These are phyloP conservation scores for Pterostichus madidus DNA, from an alignment of 2,888 invertebrate genomes.

Conservation along the genomic window DNA sequence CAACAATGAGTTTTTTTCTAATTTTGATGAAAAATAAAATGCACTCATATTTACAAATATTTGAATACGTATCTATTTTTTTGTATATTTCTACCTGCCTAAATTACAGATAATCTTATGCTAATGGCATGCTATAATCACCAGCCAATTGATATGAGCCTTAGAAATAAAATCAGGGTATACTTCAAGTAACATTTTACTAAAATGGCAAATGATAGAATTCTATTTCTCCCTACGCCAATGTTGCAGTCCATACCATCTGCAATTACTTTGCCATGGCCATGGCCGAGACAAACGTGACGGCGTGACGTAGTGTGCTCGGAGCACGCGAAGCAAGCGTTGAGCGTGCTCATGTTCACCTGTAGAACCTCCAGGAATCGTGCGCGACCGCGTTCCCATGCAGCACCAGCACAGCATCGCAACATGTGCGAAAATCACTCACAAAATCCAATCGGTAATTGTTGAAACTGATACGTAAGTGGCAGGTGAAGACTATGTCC, in stretches of 20 bases:
- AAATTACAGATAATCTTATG: too few species aligned
- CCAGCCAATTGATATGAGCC: too few species aligned
- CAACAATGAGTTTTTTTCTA: too few species aligned
- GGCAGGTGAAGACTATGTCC: not conserved
- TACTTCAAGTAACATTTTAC: too few species aligned
- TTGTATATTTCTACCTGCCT: too few species aligned
- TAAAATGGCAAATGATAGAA: not conserved
- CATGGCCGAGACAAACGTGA: constrained; percentile 23
- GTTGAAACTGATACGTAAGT: constrained; percentile 25
- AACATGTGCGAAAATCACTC: constrained; percentile 16
- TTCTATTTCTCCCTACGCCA: not conserved
- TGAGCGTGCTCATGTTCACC: constrained; percentile 37
- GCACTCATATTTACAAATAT: too few species aligned
- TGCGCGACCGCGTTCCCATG: constrained; percentile 49
- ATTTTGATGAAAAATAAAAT: too few species aligned
- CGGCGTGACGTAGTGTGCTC: constrained; percentile 8
- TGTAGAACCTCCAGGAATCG: constrained; percentile 20
- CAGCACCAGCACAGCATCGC: not conserved
- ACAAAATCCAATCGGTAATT: constrained; percentile 32
- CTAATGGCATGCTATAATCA: too few species aligned
- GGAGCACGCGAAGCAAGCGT: constrained; percentile 10
- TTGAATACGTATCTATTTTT: too few species aligned
- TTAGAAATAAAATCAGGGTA: too few species aligned
- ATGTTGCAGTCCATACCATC: not conserved
- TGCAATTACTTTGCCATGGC: not conserved